phyloP scores from a whole-genome alignment of 2,113 vertebrate species.

The Galeopterus variegatus region DNA sequence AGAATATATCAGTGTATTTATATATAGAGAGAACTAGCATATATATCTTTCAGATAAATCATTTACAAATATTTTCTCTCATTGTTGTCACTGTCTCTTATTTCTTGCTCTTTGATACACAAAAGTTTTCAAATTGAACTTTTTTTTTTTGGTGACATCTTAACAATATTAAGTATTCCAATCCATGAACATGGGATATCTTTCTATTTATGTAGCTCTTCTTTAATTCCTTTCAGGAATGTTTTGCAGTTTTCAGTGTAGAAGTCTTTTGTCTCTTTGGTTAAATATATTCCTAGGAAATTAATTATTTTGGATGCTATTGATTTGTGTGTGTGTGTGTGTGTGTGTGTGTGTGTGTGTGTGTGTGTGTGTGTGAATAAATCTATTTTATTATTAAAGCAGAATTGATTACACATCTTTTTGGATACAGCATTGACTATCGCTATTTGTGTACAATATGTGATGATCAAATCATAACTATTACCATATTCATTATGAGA shows the following conservation, averaged over 20 bases:
- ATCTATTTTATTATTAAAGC: no score
- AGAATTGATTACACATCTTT: no score
- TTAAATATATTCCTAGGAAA: conserved; percentile 41
- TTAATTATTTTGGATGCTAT: conserved; percentile 41
- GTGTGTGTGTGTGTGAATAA: no score
- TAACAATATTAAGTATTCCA: conserved; percentile 44
- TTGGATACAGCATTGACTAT: no score
- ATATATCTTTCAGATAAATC: not conserved
- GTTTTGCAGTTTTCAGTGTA: conserved; percentile 23
- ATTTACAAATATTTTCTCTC: conserved; percentile 2
- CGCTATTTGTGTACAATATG: no score
- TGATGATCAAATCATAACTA: no score
- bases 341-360: no score
- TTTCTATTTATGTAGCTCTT: not conserved
- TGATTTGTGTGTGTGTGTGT: no score
- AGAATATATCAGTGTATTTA: not conserved
- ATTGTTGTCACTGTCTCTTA: not conserved
- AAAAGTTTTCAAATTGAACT: not conserved
- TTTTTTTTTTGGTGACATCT: not conserved
- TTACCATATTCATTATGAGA: no score
- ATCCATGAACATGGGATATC: not conserved
- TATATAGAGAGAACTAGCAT: not conserved
- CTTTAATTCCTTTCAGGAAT: conserved; percentile 42
- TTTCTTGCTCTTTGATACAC: not conserved
- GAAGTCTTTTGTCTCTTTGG: not conserved